Percentiles rank a stretch among this genome's conserved stretches.
phyloP scores from a whole-genome alignment of 1,140 invertebrate species.

The Caerostris darwini region DNA sequence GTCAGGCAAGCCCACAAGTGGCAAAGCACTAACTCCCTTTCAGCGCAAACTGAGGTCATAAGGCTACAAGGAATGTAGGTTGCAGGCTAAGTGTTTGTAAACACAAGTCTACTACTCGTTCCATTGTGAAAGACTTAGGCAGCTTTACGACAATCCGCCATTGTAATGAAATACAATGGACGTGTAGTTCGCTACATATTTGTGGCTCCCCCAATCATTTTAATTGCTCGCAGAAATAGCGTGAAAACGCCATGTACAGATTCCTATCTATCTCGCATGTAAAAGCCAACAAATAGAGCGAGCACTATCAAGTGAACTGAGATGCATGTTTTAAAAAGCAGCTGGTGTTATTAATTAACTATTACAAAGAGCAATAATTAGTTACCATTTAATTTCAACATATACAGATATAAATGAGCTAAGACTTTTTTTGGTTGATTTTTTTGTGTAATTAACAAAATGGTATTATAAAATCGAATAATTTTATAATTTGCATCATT shows the following conservation, averaged over 20 bases:
- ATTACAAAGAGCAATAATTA: no score
- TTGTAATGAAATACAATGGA: constrained; percentile 14
- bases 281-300: not conserved
- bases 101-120: not conserved
- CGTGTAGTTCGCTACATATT: not conserved
- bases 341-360: no score
- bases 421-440: no score
- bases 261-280: not conserved
- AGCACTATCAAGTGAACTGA: no score
- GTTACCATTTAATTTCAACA: no score
- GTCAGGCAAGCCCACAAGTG: no score
- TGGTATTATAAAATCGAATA: no score
- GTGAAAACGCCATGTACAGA: not conserved
- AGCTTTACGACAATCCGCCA: not conserved
- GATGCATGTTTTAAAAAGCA: no score
- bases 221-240: not conserved
- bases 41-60: not conserved
- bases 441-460: no score
- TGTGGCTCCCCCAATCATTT: not conserved
- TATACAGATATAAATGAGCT: no score
- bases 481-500: no score
- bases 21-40: not conserved
- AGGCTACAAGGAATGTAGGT: constrained; percentile 24
- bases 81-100: constrained; percentile 23
- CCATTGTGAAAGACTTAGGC: not conserved